A percentile compares a stretch with the other conserved stretches of the same genome.
These are phyloP conservation scores for Pandemis corylana DNA, from an alignment of 2,888 invertebrate genomes.

Conservation along the genomic window DNA sequence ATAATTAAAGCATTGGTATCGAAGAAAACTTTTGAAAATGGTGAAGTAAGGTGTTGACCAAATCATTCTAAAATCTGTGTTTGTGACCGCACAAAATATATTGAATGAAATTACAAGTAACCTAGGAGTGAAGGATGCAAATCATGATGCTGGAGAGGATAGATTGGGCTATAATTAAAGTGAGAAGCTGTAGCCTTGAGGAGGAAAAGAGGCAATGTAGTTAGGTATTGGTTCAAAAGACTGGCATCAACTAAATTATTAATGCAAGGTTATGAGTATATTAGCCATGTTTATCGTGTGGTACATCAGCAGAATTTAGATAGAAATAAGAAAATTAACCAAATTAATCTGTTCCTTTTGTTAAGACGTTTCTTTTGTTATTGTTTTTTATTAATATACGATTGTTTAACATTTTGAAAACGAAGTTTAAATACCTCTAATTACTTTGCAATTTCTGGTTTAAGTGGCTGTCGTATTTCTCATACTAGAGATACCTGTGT, in stretches of 20 bases:
- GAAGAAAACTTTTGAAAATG: not conserved
- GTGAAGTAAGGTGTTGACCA: not conserved
- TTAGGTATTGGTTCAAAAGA: conserved; percentile 2
- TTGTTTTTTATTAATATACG: conserved; percentile 20
- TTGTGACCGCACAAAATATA: not conserved
- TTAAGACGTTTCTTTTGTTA: conserved; percentile 18
- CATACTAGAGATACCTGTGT: too few relatives aligned
- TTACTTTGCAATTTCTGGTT: not conserved
- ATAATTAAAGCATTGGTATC: not conserved
- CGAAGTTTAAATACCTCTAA: not conserved
- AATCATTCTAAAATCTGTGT: not conserved
- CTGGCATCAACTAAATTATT: conserved; percentile 32
- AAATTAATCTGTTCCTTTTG: conserved; percentile 27
- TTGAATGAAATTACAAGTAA: not conserved
- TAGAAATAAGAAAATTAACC: conserved; percentile 10
- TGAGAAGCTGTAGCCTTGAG: not conserved
- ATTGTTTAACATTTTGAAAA: conserved; percentile 10
- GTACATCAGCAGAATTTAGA: not conserved
- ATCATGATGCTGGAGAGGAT: too few relatives aligned
- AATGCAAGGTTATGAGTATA: not conserved
- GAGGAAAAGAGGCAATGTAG: not conserved
- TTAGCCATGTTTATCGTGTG: conserved; percentile 7
- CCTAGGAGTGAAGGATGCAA: not conserved
- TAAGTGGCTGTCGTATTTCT: too few relatives aligned
- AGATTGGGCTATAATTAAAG: too few relatives aligned